phyloP scores from a whole-genome alignment of 2,113 vertebrate species.

The Callipepla californica region DNA sequence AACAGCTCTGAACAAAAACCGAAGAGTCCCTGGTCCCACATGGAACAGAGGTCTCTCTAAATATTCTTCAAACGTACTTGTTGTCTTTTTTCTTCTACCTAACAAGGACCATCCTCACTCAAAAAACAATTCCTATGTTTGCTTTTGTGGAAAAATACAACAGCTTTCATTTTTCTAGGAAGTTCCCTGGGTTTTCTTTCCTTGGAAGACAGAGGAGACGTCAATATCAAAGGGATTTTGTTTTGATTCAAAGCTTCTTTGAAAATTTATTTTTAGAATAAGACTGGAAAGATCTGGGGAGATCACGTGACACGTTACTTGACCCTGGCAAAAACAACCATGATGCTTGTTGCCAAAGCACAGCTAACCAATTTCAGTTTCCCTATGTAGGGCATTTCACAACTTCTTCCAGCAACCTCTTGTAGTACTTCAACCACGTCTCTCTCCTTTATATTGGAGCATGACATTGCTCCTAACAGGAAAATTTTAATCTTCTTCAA shows the following conservation, averaged over 20 bases:
- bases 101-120: neutral
- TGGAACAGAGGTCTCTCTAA: neutral
- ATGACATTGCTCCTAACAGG: neutral
- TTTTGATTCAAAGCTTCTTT: neutral
- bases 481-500: constrained; percentile 10
- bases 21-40: constrained; percentile 4
- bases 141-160: neutral
- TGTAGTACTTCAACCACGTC: neutral
- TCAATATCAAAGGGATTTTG: neutral
- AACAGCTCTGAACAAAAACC: constrained; percentile 23
- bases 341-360: neutral
- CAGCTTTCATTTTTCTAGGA: neutral
- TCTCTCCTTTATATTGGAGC: no score
- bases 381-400: neutral
- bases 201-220: neutral
- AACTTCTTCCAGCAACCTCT: neutral
- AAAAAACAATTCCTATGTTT: neutral
- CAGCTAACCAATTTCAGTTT: neutral
- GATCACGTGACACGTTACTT: neutral
- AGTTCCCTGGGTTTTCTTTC: neutral
- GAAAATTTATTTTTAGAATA: neutral
- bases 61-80: constrained; percentile 8
- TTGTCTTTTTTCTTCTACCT: neutral
- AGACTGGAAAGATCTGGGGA: neutral
- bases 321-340: neutral